Conservation (phyloP, 2,797 vertebrate species). For the Anguilla obscura region DNA sequence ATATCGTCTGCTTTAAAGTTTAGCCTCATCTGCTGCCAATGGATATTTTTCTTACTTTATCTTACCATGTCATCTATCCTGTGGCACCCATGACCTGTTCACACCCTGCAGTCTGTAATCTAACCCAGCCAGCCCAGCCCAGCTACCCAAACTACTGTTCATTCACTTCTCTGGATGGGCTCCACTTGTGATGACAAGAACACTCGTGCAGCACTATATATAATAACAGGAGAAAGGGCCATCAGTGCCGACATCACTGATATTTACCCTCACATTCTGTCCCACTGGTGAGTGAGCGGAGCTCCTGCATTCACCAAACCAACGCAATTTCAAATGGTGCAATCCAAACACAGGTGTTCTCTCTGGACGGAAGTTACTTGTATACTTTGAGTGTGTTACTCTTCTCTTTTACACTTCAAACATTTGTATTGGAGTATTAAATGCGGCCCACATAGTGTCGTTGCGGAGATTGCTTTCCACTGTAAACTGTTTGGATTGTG, state of each 20-base stretch:
- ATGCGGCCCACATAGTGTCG: constrained; percentile 70
- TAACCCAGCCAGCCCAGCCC: background rate
- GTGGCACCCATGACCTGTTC: background rate
- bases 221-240: background rate
- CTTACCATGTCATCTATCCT: background rate
- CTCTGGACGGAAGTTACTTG: constrained; percentile 58
- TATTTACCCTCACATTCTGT: background rate
- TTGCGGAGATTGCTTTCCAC: constrained; percentile 68
- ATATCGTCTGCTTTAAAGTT: constrained; percentile 27
- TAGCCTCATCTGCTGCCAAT: background rate
- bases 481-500: constrained; percentile 79
- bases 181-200: background rate
- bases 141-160: background rate
- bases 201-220: background rate
- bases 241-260: background rate
- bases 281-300: constrained; percentile 52
- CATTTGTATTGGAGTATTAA: constrained; percentile 68
- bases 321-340: constrained; percentile 2
- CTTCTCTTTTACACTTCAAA: constrained; percentile 60
- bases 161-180: background rate
- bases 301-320: constrained; percentile 41
- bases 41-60: background rate
- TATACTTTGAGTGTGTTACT: constrained; percentile 67
- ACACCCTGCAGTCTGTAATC: background rate
- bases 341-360: constrained; percentile 70